These are phyloP conservation scores for Zapornia atra DNA, from an alignment of 2,113 vertebrate species.

Conservation along the genomic window DNA sequence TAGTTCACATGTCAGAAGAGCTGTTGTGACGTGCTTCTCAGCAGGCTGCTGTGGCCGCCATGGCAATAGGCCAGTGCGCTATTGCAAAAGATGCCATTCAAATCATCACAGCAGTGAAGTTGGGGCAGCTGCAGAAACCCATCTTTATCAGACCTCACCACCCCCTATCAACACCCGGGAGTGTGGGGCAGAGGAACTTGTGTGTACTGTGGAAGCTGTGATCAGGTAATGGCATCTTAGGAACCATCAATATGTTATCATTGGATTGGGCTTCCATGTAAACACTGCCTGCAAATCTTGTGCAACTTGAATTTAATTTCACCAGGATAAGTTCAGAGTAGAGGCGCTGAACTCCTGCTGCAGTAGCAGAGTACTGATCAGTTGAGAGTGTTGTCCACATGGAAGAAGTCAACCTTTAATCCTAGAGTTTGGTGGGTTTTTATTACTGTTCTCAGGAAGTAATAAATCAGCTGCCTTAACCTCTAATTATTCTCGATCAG, in stretches of 20 bases:
- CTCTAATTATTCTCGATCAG: neutral
- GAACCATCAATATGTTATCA: accelerated
- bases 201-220: slow-evolving; percentile 96
- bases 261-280: neutral
- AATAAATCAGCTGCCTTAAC: neutral
- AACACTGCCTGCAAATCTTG: neutral
- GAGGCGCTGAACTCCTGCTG: neutral
- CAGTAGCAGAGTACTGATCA: neutral
- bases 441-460: neutral
- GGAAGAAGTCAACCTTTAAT: neutral
- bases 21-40: slow-evolving; percentile 98
- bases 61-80: slow-evolving; percentile 96
- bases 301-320: neutral
- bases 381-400: neutral
- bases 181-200: slow-evolving; percentile 96
- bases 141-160: slow-evolving; percentile 97
- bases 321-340: neutral
- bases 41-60: slow-evolving; percentile 97
- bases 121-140: slow-evolving; percentile 88
- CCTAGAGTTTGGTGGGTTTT: neutral
- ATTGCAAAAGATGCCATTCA: slow-evolving; percentile 97
- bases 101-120: slow-evolving; percentile 97
- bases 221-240: slow-evolving; percentile 83
- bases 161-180: slow-evolving; percentile 98
- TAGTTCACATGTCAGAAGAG: slow-evolving; percentile 95